Conservation (phyloP, 2,113 vertebrate species). For the Podarcis muralis region DNA sequence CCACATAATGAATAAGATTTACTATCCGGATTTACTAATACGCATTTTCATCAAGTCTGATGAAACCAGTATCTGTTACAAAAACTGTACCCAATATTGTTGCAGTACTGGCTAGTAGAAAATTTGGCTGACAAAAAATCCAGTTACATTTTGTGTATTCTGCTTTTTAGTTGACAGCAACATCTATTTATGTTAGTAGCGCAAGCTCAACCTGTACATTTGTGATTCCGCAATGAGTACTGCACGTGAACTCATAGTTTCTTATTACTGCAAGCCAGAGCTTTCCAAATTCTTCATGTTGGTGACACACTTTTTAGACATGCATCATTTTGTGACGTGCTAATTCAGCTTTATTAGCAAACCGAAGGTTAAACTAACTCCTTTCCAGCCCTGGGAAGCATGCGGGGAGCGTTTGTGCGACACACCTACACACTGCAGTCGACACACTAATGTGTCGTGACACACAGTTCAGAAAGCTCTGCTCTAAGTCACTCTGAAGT, state of each 20-base stretch:
- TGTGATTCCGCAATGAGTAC: background rate
- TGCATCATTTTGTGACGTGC: no score
- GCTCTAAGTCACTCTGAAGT: no score
- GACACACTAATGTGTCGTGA: no score
- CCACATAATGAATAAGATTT: background rate
- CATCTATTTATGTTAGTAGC: background rate
- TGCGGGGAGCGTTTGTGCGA: no score
- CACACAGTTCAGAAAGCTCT: no score
- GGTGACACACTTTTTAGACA: no score
- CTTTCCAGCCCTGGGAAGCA: no score
- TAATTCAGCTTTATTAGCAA: no score
- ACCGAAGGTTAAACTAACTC: no score
- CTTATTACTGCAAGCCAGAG: background rate
- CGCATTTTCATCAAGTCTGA: background rate
- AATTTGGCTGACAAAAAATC: background rate
- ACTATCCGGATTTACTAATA: background rate
- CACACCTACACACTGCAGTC: no score
- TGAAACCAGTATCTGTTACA: background rate
- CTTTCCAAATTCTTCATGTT: no score
- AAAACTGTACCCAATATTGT: background rate
- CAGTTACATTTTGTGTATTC: background rate
- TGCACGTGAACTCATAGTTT: background rate
- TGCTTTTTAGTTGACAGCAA: background rate
- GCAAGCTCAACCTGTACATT: background rate
- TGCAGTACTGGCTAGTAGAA: background rate